These are phyloP conservation scores for Pseudotriccus pelzelni DNA, from an alignment of 2,797 vertebrate species.

Conservation along the genomic window DNA sequence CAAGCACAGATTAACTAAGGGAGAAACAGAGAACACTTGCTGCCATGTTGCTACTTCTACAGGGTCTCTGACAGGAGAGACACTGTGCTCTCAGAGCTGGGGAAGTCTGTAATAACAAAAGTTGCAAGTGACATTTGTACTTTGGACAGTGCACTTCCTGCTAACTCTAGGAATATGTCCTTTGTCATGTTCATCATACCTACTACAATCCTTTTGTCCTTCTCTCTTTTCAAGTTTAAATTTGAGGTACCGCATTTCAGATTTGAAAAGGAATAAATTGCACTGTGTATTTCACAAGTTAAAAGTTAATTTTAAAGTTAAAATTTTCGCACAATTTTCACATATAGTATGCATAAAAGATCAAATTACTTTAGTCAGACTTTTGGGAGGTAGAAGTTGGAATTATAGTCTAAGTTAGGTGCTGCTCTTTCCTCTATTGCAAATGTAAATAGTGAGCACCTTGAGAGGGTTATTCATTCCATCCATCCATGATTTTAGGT, in stretches of 20 bases:
- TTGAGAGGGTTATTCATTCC: neutral
- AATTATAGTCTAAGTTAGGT: neutral
- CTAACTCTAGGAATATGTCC: neutral
- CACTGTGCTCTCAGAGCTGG: neutral
- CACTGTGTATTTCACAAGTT: neutral
- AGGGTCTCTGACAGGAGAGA: neutral
- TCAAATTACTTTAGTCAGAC: neutral
- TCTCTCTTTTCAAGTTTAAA: neutral
- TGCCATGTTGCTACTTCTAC: neutral
- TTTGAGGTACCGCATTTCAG: neutral
- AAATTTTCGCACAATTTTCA: neutral
- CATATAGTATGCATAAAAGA: neutral
- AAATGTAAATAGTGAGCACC: neutral
- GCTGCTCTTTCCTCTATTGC: neutral
- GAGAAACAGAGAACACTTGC: neutral
- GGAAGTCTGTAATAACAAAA: neutral
- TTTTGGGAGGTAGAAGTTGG: neutral
- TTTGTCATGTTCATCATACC: neutral
- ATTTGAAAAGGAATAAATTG: neutral
- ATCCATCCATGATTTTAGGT: neutral
- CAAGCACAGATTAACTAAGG: neutral
- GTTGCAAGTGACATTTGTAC: neutral
- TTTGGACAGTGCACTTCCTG: neutral
- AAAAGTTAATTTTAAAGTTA: neutral
- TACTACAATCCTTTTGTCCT: neutral